phyloP scores from a whole-genome alignment of 2,888 invertebrate genomes.

The Matsumyia berberina region DNA sequence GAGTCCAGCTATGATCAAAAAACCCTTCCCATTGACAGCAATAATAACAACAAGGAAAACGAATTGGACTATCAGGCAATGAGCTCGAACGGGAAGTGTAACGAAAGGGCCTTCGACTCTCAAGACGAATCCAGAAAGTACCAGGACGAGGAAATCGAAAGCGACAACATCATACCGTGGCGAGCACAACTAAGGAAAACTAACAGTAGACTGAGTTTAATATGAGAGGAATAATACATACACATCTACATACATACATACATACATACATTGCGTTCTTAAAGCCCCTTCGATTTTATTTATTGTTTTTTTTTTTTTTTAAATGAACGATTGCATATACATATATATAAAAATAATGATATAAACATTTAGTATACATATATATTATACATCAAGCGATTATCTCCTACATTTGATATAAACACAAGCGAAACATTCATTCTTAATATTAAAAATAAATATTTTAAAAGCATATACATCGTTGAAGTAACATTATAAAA shows the following conservation, averaged over 20 bases:
- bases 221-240: constrained; percentile 85
- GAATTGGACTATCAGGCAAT: constrained; percentile 57
- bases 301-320: constrained; percentile 57
- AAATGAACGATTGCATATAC: constrained; percentile 21
- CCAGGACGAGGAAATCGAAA: constrained; percentile 85
- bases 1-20: constrained; percentile 80
- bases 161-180: constrained; percentile 93
- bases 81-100: constrained; percentile 72
- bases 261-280: constrained; percentile 20
- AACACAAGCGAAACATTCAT: background rate
- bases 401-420: constrained; percentile 1
- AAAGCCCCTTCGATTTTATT: constrained; percentile 59
- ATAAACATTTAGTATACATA: constrained; percentile 3
- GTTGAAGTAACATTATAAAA: constrained; percentile 15
- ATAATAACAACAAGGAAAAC: constrained; percentile 82
- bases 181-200: constrained; percentile 94
- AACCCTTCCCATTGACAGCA: constrained; percentile 76
- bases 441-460: constrained; percentile 2
- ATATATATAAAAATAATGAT: constrained; percentile 31
- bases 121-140: constrained; percentile 80
- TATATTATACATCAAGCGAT: constrained; percentile 17
- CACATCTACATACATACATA: background rate
- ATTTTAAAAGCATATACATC: constrained; percentile 5
- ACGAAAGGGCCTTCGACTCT: constrained; percentile 67
- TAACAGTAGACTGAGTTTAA: constrained; percentile 93